A percentile compares a stretch with the other conserved stretches of the same genome.
Evolutionary conservation across 1,140 invertebrate species (phyloP).

Genomic region (Laupala kohalensis): DNA sequence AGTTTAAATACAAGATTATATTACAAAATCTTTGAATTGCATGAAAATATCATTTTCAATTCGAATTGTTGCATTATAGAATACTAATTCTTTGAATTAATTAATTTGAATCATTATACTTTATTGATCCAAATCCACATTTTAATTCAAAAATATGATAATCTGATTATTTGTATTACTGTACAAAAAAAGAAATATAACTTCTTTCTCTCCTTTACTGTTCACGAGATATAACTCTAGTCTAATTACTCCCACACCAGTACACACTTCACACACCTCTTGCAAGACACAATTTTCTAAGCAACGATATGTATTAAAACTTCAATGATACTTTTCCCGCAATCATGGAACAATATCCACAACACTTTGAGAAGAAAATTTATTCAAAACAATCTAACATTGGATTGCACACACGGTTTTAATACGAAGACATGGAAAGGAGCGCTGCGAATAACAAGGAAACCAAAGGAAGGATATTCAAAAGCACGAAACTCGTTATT

Average conservation of each 20-base stretch:
- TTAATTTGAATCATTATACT: too few relatives aligned
- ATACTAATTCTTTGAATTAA: too few relatives aligned
- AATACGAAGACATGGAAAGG: too few relatives aligned
- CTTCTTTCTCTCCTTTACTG: background rate
- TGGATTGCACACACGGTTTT: too few relatives aligned
- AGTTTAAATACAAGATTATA: too few relatives aligned
- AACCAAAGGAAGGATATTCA: background rate
- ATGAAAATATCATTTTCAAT: too few relatives aligned
- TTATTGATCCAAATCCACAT: background rate
- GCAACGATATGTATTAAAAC: background rate
- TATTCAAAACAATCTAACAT: background rate
- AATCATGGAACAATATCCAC: background rate
- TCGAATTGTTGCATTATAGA: too few relatives aligned
- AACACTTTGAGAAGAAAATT: background rate
- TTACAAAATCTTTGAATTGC: too few relatives aligned
- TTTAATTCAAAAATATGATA: too few relatives aligned
- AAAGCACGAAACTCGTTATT: too few relatives aligned
- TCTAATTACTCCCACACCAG: background rate
- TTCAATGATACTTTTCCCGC: background rate
- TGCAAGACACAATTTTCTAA: too few relatives aligned
- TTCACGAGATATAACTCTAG: background rate
- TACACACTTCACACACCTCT: background rate
- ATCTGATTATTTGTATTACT: background rate
- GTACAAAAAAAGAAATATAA: background rate
- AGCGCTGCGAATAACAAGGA: background rate